Conservation (phyloP, 2,113 vertebrate genomes). For the Tyto alba region DNA sequence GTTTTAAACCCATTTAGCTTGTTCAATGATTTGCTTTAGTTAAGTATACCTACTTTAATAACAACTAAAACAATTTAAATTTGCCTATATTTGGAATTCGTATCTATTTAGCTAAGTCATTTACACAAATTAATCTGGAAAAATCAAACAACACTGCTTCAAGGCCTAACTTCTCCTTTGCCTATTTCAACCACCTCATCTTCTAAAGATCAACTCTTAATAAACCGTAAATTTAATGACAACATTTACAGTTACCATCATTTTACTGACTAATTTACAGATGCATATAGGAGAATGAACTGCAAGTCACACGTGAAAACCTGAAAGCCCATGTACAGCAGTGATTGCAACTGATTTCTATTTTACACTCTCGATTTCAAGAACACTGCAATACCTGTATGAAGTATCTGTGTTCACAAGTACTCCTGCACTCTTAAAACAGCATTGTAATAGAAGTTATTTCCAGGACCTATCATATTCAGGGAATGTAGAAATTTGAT, state of each 20-base stretch:
- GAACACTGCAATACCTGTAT: neutral
- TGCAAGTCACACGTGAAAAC: neutral
- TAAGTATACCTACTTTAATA: neutral
- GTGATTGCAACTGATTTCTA: neutral
- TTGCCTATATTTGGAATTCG: neutral
- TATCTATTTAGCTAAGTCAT: neutral
- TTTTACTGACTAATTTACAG: neutral
- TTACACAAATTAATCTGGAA: neutral
- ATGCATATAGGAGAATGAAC: accelerated
- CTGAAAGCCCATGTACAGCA: neutral
- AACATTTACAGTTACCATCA: neutral
- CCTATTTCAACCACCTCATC: neutral
- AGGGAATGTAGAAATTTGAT: neutral
- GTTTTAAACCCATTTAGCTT: neutral
- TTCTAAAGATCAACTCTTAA: neutral
- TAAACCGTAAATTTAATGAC: neutral
- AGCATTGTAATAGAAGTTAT: neutral
- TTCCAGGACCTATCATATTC: neutral
- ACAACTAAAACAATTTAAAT: neutral
- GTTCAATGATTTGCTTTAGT: neutral
- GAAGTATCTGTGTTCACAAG: neutral
- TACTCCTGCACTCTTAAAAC: neutral
- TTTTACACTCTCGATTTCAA: neutral
- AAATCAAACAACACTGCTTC: neutral
- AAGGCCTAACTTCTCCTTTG: neutral